phyloP scores from a whole-genome alignment of 1,140 invertebrate genomes.

The Ips nitidus region DNA sequence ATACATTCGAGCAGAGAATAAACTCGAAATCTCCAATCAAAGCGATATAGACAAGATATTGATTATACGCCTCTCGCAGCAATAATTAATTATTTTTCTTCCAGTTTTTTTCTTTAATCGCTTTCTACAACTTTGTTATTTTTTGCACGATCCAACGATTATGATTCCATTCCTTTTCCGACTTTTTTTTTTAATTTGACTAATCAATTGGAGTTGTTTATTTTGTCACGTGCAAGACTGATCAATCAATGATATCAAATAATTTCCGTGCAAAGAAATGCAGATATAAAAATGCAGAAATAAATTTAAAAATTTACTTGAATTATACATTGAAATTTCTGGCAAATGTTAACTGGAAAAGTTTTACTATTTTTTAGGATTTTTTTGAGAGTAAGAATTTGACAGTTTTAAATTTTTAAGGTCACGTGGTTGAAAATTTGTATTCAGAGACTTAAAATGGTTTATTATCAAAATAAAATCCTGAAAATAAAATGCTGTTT shows the following conservation, averaged over 20 bases:
- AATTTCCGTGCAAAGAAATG: too few species aligned
- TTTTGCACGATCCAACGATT: slow-evolving; percentile 17
- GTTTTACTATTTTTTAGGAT: too few species aligned
- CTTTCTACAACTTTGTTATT: slow-evolving; percentile 8
- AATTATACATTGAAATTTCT: too few species aligned
- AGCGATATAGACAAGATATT: slow-evolving; percentile 20
- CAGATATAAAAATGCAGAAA: too few species aligned
- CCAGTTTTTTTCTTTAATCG: slow-evolving; percentile 16
- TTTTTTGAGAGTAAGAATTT: too few species aligned
- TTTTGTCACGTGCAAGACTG: neutral
- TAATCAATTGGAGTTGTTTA: neutral
- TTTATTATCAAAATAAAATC: too few species aligned
- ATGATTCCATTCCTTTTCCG: slow-evolving; percentile 1
- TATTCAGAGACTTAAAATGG: too few species aligned
- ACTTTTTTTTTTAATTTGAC: slow-evolving; percentile 2
- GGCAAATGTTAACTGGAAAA: too few species aligned
- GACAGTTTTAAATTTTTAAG: too few species aligned
- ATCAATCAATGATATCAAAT: neutral
- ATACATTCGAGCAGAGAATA: slow-evolving; percentile 1
- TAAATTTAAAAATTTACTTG: too few species aligned
- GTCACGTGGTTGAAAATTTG: too few species aligned
- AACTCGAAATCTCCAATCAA: slow-evolving; percentile 16
- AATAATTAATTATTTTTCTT: slow-evolving; percentile 26
- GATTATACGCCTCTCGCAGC: slow-evolving; percentile 19
- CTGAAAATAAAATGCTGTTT: too few species aligned